Conservation (phyloP, 2,888 invertebrate species). For the Leucania comma region DNA sequence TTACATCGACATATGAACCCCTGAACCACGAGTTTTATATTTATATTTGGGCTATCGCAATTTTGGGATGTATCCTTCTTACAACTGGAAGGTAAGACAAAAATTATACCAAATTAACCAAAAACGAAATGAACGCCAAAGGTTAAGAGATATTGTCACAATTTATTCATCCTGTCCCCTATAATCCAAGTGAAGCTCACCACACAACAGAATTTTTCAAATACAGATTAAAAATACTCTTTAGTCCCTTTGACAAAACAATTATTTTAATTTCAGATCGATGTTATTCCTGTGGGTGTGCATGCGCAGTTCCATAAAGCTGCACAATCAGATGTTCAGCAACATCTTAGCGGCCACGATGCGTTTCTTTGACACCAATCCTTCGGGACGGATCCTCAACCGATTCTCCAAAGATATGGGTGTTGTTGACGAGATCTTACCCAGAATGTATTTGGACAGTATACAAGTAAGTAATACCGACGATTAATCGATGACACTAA, state of each 20-base stretch:
- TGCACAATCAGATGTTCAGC: slow-evolving; percentile 95
- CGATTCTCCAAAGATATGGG: slow-evolving; percentile 97
- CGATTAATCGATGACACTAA: neutral
- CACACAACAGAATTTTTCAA: neutral
- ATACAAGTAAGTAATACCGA: slow-evolving; percentile 86
- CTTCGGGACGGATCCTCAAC: slow-evolving; percentile 95
- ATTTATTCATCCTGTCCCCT: too few species aligned
- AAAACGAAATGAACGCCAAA: neutral
- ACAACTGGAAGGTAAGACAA: slow-evolving; percentile 88
- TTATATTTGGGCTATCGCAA: slow-evolving; percentile 91
- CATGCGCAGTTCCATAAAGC: slow-evolving; percentile 93
- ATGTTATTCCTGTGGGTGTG: slow-evolving; percentile 93
- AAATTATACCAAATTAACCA: neutral
- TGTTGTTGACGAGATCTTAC: slow-evolving; percentile 93
- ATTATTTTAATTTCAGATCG: slow-evolving; percentile 87
- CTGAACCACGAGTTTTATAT: slow-evolving; percentile 84
- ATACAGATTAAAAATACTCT: neutral
- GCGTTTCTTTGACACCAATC: slow-evolving; percentile 96
- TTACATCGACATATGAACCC: slow-evolving; percentile 64
- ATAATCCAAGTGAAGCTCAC: too few species aligned
- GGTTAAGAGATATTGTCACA: neutral
- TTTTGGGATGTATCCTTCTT: slow-evolving; percentile 90
- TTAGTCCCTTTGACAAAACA: too few species aligned
- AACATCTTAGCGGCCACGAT: slow-evolving; percentile 94
- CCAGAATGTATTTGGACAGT: slow-evolving; percentile 92